Evolutionary conservation across 2,113 vertebrate genomes (phyloP).

Genomic region (Eolophus roseicapilla): DNA sequence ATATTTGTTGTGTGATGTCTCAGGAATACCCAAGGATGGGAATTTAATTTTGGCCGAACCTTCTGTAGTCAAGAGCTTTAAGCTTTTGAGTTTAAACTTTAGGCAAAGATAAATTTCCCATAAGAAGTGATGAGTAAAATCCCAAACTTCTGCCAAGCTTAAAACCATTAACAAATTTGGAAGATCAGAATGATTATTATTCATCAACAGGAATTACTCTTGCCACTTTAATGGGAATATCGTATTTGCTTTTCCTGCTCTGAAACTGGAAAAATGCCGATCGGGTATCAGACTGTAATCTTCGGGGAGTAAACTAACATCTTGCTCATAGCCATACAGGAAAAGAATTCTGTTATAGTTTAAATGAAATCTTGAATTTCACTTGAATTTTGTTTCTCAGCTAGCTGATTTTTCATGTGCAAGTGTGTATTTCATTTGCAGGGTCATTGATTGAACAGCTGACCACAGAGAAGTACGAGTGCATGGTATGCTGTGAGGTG

Average conservation of each 20-base stretch:
- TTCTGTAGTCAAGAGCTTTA: neutral
- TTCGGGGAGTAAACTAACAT: neutral
- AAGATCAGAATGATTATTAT: neutral
- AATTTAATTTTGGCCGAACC: neutral
- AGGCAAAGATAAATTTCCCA: neutral
- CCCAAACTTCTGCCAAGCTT: neutral
- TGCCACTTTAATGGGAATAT: neutral
- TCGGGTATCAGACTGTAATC: neutral
- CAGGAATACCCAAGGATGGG: neutral
- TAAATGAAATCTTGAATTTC: neutral
- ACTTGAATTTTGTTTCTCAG: neutral
- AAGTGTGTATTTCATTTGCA: conserved; percentile 47
- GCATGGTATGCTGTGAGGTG: conserved; percentile 97
- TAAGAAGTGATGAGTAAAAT: neutral
- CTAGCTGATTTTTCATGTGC: neutral
- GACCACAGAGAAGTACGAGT: conserved; percentile 95
- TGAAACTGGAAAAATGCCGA: neutral
- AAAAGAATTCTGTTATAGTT: neutral
- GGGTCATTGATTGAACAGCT: conserved; percentile 95
- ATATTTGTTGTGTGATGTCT: neutral
- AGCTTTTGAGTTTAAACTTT: neutral
- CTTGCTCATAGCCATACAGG: neutral
- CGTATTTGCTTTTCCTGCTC: neutral
- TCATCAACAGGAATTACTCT: neutral
- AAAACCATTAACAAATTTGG: neutral